Evolutionary conservation across 2,113 vertebrate species (phyloP).

Genomic region (Coregonus clupeaformis): DNA sequence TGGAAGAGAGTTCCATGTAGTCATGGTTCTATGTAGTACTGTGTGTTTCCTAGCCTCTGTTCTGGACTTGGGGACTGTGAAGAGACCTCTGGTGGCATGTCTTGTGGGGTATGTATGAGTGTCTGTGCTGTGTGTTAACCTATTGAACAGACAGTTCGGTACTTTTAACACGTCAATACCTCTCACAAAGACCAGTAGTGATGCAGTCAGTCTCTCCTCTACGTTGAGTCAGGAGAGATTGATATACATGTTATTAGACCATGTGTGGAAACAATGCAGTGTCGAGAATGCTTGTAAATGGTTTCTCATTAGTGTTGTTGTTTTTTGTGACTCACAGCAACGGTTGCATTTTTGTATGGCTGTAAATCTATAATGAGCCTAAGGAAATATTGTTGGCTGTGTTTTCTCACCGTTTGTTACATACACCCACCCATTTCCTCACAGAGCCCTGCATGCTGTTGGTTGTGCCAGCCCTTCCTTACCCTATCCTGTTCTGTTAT

Average conservation of each 20-base stretch:
- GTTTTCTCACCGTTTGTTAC: slow-evolving; percentile 38
- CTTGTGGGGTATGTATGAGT: no score
- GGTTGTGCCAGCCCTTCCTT: slow-evolving; percentile 9
- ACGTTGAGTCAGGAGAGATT: no score
- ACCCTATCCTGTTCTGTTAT: slow-evolving; percentile 6
- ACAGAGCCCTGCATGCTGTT: slow-evolving; percentile 30
- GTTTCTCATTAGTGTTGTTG: slow-evolving; percentile 54
- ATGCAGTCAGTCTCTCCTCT: no score
- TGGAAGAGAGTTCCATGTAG: no score
- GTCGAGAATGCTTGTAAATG: slow-evolving; percentile 55
- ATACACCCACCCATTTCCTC: slow-evolving; percentile 38
- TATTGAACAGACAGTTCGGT: no score
- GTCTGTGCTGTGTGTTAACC: no score
- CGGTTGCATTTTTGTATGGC: slow-evolving; percentile 51
- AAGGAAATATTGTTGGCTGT: slow-evolving; percentile 53
- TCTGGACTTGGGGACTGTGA: no score
- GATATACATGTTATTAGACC: neutral
- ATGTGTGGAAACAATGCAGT: slow-evolving; percentile 33
- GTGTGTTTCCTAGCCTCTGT: no score
- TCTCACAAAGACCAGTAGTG: no score
- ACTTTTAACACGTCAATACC: no score
- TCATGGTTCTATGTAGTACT: no score
- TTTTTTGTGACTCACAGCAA: slow-evolving; percentile 41
- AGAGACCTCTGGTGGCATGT: no score
- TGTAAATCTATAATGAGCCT: slow-evolving; percentile 64